Base-by-base conservation (phyloP, 2,797 vertebrate genomes). In the Spea hammondii region DNA sequence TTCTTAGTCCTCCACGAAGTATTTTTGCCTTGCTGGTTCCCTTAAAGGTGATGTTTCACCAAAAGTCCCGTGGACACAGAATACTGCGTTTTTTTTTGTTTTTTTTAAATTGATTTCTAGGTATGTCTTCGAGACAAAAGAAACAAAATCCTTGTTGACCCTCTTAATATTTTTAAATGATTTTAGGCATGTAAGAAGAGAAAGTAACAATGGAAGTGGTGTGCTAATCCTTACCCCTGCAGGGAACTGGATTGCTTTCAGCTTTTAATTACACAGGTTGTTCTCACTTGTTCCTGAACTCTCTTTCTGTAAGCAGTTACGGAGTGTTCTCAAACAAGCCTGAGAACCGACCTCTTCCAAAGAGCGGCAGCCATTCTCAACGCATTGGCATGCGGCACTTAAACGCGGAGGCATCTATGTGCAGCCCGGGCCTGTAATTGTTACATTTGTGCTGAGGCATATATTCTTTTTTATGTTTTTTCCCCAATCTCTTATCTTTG, bases 191-290 rank as follows among this genome's bases (percentile, higher is more conserved):
- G 6, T 53, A 53, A 53, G 10, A 53, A 53, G 51, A 1, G 51
- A 53, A 53, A 11, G 51, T 53, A 53, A 53, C 51, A 6, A 11
- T 53, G 1, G 51, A 53, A 62, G 59, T 62, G 59, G 59, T 32
- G 14, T 9, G 12, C 14, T 62, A 32, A 62, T 62, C n/a, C n/a
- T 62, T 62, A 14, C 11, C 14, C 57, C 66, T 59, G n/a, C 44
- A 49, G 72, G 72, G 50, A 57, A 45, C 72, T 76, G 67, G 72
- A 70, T 70, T 49, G 49, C 4, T 4, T 74, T 64, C 55, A 47
- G 65, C 13, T 70, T 75, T 70, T 79, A 75, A 79, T 79, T 48
- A 65, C 71, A 14, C 65, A 14, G 45, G 66, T 70, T 79, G 65
- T 79, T 74, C 66, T 79, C 32, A 44, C 47, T 54, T 55, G 66